phyloP scores from a whole-genome alignment of 2,113 vertebrate species.

The Onychorhynchus coronatus region DNA sequence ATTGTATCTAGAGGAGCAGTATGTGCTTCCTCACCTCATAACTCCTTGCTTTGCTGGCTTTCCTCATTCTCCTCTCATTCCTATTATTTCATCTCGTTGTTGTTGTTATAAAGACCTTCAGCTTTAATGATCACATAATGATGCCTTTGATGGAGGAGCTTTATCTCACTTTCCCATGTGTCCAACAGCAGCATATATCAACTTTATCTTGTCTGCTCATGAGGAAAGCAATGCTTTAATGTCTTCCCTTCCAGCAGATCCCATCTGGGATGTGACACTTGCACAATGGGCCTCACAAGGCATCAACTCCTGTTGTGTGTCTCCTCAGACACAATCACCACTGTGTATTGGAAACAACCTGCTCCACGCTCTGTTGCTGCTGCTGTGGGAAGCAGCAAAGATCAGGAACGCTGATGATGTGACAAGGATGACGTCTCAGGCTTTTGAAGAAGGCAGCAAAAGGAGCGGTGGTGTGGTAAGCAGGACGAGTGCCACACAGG shows the following conservation, averaged over 20 bases:
- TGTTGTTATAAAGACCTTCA: not conserved
- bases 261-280: conserved; percentile 33
- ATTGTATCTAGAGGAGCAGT: not conserved
- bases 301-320: not conserved
- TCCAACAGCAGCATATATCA: not conserved
- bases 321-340: conserved; percentile 29
- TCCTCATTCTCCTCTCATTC: not conserved
- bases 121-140: not conserved
- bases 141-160: not conserved
- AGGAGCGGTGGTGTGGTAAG: not conserved
- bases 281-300: conserved; percentile 43
- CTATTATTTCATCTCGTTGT: not conserved
- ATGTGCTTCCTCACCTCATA: not conserved
- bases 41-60: not conserved
- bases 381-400: not conserved
- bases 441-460: not conserved
- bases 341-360: not conserved
- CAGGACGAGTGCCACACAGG: conserved; percentile 18
- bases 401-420: not conserved
- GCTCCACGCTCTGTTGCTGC: not conserved
- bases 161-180: conserved; percentile 55
- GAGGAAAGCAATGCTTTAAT: conserved; percentile 24
- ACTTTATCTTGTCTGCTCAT: conserved; percentile 76
- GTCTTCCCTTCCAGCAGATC: not conserved
- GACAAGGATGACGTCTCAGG: not conserved